These are phyloP conservation scores for Tillus elongatus DNA, from an alignment of 2,888 invertebrate species.

Conservation along the genomic window DNA sequence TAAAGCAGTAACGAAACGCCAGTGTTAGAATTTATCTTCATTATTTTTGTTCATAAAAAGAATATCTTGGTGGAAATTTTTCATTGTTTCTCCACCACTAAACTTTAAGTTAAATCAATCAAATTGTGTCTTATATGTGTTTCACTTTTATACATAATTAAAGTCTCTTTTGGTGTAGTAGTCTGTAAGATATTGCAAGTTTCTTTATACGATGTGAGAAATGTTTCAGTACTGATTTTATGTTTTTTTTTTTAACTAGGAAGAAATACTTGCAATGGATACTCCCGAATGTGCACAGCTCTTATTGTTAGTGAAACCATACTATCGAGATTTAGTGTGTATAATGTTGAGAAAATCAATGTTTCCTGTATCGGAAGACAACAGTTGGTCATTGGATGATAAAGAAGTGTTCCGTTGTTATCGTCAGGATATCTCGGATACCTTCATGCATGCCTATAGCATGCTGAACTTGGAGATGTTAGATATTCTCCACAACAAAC, in stretches of 20 bases:
- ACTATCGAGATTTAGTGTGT: slow-evolving; percentile 69
- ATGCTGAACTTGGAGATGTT: slow-evolving; percentile 69
- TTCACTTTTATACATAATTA: no score
- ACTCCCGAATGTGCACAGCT: slow-evolving; percentile 42
- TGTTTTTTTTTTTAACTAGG: slow-evolving; percentile 39
- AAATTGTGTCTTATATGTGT: no score
- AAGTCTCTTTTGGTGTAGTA: no score
- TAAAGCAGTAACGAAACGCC: no score
- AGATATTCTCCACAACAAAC: slow-evolving; percentile 57
- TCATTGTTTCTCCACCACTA: no score
- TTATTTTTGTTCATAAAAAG: no score
- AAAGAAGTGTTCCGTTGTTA: slow-evolving; percentile 73
- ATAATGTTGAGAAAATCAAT: slow-evolving; percentile 72
- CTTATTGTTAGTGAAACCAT: slow-evolving; percentile 57
- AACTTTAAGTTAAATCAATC: no score
- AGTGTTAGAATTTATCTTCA: no score
- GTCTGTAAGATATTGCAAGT: no score
- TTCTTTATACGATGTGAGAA: no score
- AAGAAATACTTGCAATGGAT: slow-evolving; percentile 51
- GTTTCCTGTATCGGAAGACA: slow-evolving; percentile 50
- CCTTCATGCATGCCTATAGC: slow-evolving; percentile 70
- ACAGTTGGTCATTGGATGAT: slow-evolving; percentile 64
- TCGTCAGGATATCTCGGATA: slow-evolving; percentile 38
- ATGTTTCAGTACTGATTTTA: no score
- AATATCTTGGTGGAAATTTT: no score